A percentile compares a stretch with the other conserved stretches of the same genome.
Evolutionary conservation across 2,888 invertebrate species (phyloP).

Genomic region (Tachystola acroxantha): DNA sequence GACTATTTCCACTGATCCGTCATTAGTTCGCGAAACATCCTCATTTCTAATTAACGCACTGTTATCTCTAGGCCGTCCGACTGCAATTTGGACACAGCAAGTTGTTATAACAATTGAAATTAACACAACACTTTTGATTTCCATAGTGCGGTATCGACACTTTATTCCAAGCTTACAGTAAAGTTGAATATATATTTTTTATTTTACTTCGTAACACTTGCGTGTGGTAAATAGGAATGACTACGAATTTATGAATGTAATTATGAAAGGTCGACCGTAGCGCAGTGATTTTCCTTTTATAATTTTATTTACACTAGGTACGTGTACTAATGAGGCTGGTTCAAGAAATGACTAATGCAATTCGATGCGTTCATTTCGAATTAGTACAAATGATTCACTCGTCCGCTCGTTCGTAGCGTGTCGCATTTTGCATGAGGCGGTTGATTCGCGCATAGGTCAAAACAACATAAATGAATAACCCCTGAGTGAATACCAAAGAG

Average conservation of each 20-base stretch:
- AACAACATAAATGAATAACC: too few relatives aligned
- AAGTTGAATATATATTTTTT: constrained; percentile 15
- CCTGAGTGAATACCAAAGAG: too few relatives aligned
- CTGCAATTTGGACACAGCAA: constrained; percentile 20
- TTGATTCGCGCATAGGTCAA: too few relatives aligned
- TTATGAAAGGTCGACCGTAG: constrained; percentile 28
- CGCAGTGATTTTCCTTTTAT: constrained; percentile 13
- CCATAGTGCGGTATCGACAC: constrained; percentile 18
- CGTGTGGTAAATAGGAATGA: neutral
- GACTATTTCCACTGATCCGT: neutral
- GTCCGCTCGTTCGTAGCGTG: too few relatives aligned
- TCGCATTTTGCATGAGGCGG: too few relatives aligned
- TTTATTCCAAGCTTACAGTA: neutral
- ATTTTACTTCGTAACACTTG: constrained; percentile 4
- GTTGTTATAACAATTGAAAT: constrained; percentile 19
- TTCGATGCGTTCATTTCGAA: neutral
- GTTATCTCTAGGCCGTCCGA: constrained; percentile 31
- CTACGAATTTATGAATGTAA: constrained; percentile 18
- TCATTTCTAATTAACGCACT: constrained; percentile 21
- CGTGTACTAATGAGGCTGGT: neutral
- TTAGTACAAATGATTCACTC: neutral
- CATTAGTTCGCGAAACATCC: constrained; percentile 6
- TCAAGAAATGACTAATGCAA: constrained; percentile 1
- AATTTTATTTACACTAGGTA: neutral
- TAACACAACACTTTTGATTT: constrained; percentile 15